phyloP scores from a whole-genome alignment of 2,888 invertebrate species.

The Platycnemis pennipes region DNA sequence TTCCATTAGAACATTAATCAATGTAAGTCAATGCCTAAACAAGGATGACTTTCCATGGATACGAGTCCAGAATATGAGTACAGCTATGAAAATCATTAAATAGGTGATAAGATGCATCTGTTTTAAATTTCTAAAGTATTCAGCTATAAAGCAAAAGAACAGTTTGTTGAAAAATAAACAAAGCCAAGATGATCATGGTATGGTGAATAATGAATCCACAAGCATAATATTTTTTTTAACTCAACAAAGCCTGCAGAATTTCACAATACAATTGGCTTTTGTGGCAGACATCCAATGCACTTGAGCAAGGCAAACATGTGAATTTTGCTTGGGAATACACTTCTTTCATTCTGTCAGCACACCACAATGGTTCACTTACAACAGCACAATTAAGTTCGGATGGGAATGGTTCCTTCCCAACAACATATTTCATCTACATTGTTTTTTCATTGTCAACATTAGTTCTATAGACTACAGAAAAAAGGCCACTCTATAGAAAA shows the following conservation, averaged over 20 bases:
- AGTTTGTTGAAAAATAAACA: constrained; percentile 42
- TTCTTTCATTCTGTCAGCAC: constrained; percentile 54
- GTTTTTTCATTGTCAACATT: constrained; percentile 28
- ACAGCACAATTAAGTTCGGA: constrained; percentile 59
- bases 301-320: constrained; percentile 51
- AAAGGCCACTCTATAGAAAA: constrained; percentile 59
- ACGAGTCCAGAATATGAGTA: not conserved
- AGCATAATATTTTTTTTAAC: constrained; percentile 30
- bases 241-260: constrained; percentile 53
- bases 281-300: constrained; percentile 62
- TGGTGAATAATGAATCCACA: constrained; percentile 53
- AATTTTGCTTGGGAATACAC: constrained; percentile 47
- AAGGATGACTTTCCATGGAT: too few relatives aligned
- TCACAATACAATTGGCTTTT: constrained; percentile 34
- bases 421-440: constrained; percentile 51
- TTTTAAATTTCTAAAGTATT: constrained; percentile 41
- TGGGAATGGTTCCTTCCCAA: constrained; percentile 64
- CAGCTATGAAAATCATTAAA: constrained; percentile 34
- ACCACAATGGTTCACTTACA: constrained; percentile 67
- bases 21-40: too few relatives aligned
- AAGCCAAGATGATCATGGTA: constrained; percentile 61
- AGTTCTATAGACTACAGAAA: constrained; percentile 18
- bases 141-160: constrained; percentile 42
- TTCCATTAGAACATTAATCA: too few relatives aligned
- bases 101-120: constrained; percentile 61